A percentile compares a stretch with the other conserved stretches of the same genome.
These are phyloP conservation scores for Anguilla obscura DNA, from an alignment of 2,797 vertebrate genomes.

Conservation along the genomic window DNA sequence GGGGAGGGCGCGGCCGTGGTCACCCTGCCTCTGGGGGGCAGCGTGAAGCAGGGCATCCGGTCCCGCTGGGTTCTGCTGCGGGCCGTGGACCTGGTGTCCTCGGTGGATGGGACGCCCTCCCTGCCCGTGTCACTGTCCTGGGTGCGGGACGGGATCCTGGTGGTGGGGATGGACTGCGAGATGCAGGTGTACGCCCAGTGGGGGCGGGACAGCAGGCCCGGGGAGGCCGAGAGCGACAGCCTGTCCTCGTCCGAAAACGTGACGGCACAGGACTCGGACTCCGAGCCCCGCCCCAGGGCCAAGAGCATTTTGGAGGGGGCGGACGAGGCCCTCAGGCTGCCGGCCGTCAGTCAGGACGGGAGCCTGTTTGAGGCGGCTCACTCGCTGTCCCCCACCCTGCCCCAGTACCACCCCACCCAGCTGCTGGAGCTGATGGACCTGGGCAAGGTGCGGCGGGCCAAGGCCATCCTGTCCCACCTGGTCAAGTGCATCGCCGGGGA, in stretches of 20 bases:
- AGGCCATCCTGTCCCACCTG: conserved; percentile 96
- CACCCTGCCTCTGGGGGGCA: conserved; percentile 79
- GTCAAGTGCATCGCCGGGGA: conserved; percentile 98
- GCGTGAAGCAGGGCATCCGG: conserved; percentile 79
- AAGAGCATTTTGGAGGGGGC: conserved; percentile 87
- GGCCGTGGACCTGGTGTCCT: conserved; percentile 76
- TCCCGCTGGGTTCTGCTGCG: conserved; percentile 79
- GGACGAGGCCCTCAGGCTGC: conserved; percentile 89
- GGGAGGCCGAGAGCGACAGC: conserved; percentile 70
- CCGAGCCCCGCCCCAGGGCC: conserved; percentile 72
- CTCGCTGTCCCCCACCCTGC: conserved; percentile 83
- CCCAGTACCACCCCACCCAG: conserved; percentile 81
- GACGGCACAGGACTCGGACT: conserved; percentile 29
- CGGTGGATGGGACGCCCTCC: conserved; percentile 79
- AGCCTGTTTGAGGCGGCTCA: conserved; percentile 97
- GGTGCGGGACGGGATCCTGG: conserved; percentile 96
- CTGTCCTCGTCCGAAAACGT: conserved; percentile 69
- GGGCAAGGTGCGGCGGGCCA: conserved; percentile 92
- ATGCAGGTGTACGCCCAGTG: conserved; percentile 83
- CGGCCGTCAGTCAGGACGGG: conserved; percentile 90
- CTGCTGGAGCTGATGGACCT: conserved; percentile 94
- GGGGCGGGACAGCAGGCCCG: conserved; percentile 73
- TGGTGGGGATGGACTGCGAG: conserved; percentile 97
- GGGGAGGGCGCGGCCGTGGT: conserved; percentile 87
- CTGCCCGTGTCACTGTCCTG: conserved; percentile 91